Evolutionary conservation across 2,888 invertebrate genomes (phyloP).

Genomic region (Drosophila borborema): DNA sequence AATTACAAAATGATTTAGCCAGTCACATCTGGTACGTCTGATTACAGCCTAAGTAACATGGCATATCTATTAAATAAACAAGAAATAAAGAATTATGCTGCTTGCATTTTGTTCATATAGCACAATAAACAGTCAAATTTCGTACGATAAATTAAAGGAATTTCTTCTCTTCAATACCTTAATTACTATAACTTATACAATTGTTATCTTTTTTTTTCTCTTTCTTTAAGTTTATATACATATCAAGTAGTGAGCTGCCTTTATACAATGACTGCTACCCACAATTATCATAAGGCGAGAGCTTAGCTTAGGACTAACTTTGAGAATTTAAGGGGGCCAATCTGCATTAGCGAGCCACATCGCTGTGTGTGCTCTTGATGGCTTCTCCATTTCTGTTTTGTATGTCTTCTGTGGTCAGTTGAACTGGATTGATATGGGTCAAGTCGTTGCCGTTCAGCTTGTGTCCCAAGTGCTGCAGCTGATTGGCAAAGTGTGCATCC

Average conservation of each 20-base stretch:
- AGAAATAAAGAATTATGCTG: constrained; percentile 29
- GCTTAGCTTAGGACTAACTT: constrained; percentile 37
- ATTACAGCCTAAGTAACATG: constrained; percentile 70
- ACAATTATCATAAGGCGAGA: constrained; percentile 35
- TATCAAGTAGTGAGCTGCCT: constrained; percentile 54
- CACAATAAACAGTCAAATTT: constrained; percentile 51
- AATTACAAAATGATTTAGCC: constrained; percentile 8
- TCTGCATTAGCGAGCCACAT: constrained; percentile 30
- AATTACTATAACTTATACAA: constrained; percentile 56
- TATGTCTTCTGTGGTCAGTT: constrained; percentile 61
- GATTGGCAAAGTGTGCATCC: constrained; percentile 71
- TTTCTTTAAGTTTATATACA: constrained; percentile 49
- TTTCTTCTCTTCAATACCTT: constrained; percentile 42
- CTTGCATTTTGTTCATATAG: constrained; percentile 37
- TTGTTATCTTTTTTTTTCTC: neutral
- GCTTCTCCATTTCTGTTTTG: constrained; percentile 63
- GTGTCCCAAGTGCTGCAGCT: constrained; percentile 71
- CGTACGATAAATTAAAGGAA: constrained; percentile 47
- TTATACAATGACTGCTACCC: constrained; percentile 16
- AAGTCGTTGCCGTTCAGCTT: constrained; percentile 71
- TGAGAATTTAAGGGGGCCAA: constrained; percentile 19
- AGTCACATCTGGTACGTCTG: neutral
- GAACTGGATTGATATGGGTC: constrained; percentile 46
- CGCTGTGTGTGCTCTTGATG: constrained; percentile 24
- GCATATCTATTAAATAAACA: constrained; percentile 57